Base-by-base conservation (phyloP, 2,113 vertebrate genomes). In the Aegotheles bennettii region DNA sequence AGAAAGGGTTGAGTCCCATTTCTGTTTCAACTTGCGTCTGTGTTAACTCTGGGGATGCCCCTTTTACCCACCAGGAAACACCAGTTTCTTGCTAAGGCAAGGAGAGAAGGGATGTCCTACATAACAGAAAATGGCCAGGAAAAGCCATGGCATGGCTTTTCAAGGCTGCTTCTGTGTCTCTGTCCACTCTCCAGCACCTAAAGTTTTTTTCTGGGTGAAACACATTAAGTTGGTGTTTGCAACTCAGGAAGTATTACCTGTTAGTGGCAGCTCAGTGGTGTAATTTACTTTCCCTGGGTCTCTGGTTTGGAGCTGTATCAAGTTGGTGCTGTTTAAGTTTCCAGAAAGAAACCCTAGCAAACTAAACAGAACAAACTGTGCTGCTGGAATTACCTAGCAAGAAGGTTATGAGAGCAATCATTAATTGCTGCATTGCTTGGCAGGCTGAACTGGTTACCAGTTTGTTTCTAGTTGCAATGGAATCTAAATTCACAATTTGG, bases 371-470 rank as follows among this genome's bases (percentile, higher is more conserved):
- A 40, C n/a, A 82, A 73, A 89, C n/a, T 40, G 9, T 26, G 11
- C 21, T 87, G 35, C 74, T 89, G 73, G 40, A 45, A 68, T 38
- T 68, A 59, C 24, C 56, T 10, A 89, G 15, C 53, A 91, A 43
- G 50, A 84, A 91, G n/a, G 17, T 84, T 60, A 53, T 84, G 36
- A 53, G 74, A 87, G 54, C 65, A 71, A 54, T 57, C 68, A 63
- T 59, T 92, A 93, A 79, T 48, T 57, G 53, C 78, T 84, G 53
- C 74, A 71, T n/a, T 20, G 64, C 85, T 71, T 70, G 85, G 56
- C 92, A 94, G 90, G 85, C 85, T 90, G 76, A 84, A 95, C 94
- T 88, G 78, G 95, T 91, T 91, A n/a, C 60, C 64, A 60, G 79
- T 81, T 83, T 91, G 63, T 90, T 94, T 94, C 84, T 71, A 67